Base-by-base conservation (phyloP, 1,140 invertebrate species). In the Ceratina australensis region DNA sequence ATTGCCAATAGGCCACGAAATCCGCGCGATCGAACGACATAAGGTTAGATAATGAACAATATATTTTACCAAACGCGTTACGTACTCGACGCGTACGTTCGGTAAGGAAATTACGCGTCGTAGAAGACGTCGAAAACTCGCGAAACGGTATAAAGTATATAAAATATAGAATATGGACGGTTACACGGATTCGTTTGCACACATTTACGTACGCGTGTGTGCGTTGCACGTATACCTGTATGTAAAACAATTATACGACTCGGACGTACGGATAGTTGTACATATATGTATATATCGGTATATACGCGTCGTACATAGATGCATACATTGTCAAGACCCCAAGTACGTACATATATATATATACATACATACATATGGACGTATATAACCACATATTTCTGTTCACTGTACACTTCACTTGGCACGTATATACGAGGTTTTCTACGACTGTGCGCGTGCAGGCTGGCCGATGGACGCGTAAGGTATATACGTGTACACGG, bases 41-140 rank as follows among this genome's bases (percentile, higher is more conserved):
- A 76, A 60, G 73, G 65, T 69, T 75, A 60, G 24, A 76, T 67
- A 24, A 60, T 24, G 66, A 74, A 28, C 60, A 60, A 16, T 42
- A 42, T 42, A 10, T 7, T 42, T 42, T 42, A 5, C 33, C 20
- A 72, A 15, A 59, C 16, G 24, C 10, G 22, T 13, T n/a, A 64
- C 22, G 33, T 49, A 54, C 7, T 3, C 42, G 0, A 60, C 68
- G 72, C 61, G 66, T 69, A 80, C 68, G 18, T 20, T 66, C 56
- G 18, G 47, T 60, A 47, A 49, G 16, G 73, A 15, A 78, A 72
- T 26, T 16, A 2, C 42, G 52, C 33, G 42, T 24, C 10, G 10
- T n/a, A 57, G 54, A 67, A 64, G 76, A 76, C 65, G 22, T 68
- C 33, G 33, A 42, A 42, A 65, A 26, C 18, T 50, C 61, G 16